Evolutionary conservation across 2,113 vertebrate species (phyloP).

Genomic region (Lophius piscatorius): DNA sequence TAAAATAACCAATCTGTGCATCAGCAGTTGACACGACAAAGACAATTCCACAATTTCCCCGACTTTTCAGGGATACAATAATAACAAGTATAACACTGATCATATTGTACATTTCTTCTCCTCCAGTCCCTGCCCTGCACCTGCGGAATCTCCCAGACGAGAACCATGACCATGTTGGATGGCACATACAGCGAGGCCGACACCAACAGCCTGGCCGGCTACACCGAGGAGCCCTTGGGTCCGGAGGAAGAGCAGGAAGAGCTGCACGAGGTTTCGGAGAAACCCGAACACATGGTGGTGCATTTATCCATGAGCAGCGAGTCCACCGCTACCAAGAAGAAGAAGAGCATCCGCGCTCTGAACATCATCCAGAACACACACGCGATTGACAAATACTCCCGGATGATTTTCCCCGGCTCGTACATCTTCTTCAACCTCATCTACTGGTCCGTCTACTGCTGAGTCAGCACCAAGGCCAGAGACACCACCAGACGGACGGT

Average conservation of each 20-base stretch:
- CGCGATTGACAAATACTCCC: conserved; percentile 94
- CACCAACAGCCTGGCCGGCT: conserved; percentile 91
- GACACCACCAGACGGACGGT: background rate
- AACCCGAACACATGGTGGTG: conserved; percentile 88
- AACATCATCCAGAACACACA: conserved; percentile 94
- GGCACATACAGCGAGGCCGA: conserved; percentile 92
- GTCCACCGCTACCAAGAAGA: conserved; percentile 86
- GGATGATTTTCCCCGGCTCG: conserved; percentile 92
- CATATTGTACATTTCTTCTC: background rate
- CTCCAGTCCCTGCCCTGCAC: conserved; percentile 84
- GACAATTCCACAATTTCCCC: background rate
- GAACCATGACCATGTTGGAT: conserved; percentile 89
- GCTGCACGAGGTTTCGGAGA: conserved; percentile 82
- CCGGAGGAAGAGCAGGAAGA: conserved; percentile 81
- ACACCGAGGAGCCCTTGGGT: conserved; percentile 84
- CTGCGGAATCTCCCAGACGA: conserved; percentile 87
- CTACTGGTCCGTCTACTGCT: conserved; percentile 97
- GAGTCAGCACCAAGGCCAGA: background rate
- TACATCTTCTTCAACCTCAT: conserved; percentile 98
- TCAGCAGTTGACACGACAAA: no score
- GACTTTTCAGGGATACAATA: no score
- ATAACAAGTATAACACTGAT: background rate
- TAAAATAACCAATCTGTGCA: no score
- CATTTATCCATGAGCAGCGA: conserved; percentile 88
- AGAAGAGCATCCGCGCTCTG: conserved; percentile 84